Evolutionary conservation across 2,888 invertebrate species (phyloP), one percentile per base, ranked within the genome.

Genomic region (Xanthia togata): DNA sequence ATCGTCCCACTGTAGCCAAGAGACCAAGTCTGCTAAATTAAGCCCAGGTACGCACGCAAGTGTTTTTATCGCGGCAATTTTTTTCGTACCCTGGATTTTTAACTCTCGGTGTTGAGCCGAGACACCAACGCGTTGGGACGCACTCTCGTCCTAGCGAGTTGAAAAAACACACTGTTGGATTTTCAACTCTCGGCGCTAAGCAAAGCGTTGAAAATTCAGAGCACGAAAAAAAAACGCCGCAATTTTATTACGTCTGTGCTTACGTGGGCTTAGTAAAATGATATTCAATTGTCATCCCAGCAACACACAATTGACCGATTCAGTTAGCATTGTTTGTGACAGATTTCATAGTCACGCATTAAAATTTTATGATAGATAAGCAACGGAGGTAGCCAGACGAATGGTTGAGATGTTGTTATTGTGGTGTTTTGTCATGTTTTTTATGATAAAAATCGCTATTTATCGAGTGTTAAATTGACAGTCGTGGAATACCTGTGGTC

Each of bases 251-350:
- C n/a, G n/a, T n/a, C n/a, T n/a, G n/a, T n/a, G n/a, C n/a, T n/a
- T n/a, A n/a, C n/a, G n/a, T n/a, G n/a, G n/a, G n/a, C n/a, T n/a
- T n/a, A n/a, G 23, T 17, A 44, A 35, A 70, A 17, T 17, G 0
- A n/a, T 11, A 44, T 64, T 63, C 11, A 47, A 50, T 31, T 57
- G 20, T 17, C n/a, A 73, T 26, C 12, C 20, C 14, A 72, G 26
- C 1, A 20, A 20, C 14, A 31, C 4, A 41, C 14, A 20, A 35
- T 20, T 73, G 55, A 35, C 35, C n/a, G 35, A 73, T 59, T 59
- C 14, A 73, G 59, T 73, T 73, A 59, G 35, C 23, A 57, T 44
- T 73, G 57, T 72, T n/a, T 44, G 31, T 23, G 31, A 35, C 23
- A 44, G 31, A 44, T 73, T 57, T 73, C 44, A 41, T 35, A 44